Conservation (phyloP, 2,888 invertebrate species). For the Andrena flavipes region DNA sequence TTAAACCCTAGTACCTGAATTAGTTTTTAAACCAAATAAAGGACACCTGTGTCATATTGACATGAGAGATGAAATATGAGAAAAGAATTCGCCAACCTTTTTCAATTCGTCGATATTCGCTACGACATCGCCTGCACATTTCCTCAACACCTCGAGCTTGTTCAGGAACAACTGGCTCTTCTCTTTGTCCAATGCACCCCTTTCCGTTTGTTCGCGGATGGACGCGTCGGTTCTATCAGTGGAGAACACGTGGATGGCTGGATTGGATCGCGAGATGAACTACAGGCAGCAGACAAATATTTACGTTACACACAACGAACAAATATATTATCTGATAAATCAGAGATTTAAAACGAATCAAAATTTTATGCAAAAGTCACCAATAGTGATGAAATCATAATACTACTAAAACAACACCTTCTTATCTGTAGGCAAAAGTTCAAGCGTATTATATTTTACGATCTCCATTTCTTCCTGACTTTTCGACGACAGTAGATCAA, state of each 20-base stretch:
- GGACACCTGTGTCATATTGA: too few species aligned
- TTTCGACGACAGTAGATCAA: too few species aligned
- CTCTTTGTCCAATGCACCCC: neutral
- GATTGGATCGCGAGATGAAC: slow-evolving; percentile 49
- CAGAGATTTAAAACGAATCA: too few species aligned
- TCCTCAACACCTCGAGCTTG: slow-evolving; percentile 53
- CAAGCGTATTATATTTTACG: neutral
- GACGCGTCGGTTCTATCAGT: slow-evolving; percentile 65
- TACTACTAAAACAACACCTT: too few species aligned
- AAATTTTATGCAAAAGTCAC: too few species aligned
- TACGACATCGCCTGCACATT: slow-evolving; percentile 36
- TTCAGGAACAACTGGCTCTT: slow-evolving; percentile 7
- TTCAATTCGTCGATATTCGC: slow-evolving; percentile 57
- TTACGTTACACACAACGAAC: neutral
- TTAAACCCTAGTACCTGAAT: too few species aligned
- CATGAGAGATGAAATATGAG: too few species aligned
- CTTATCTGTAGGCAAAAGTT: too few species aligned
- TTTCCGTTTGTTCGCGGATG: slow-evolving; percentile 32
- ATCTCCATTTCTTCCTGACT: neutral
- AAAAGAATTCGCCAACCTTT: slow-evolving; percentile 45
- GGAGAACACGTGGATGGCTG: slow-evolving; percentile 12
- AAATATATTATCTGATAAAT: too few species aligned
- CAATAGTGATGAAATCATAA: too few species aligned
- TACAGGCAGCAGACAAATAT: slow-evolving; percentile 6
- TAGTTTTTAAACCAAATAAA: too few species aligned